Percentiles rank a stretch among this genome's conserved stretches.
These are phyloP conservation scores for Garrulus glandarius DNA, from an alignment of 2,797 vertebrate genomes.

Conservation along the genomic window DNA sequence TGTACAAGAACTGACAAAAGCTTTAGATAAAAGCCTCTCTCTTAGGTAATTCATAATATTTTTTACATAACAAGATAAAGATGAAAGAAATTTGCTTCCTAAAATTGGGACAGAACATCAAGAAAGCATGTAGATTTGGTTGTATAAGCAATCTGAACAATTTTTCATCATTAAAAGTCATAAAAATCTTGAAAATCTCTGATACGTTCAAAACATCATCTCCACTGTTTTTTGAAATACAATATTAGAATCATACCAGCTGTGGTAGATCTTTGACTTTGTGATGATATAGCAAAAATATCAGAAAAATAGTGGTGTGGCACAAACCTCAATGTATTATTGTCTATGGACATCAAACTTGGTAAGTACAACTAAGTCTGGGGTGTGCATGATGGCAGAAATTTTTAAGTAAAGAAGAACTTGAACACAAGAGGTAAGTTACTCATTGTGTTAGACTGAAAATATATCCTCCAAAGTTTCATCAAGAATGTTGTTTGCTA, in stretches of 20 bases:
- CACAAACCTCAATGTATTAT: background rate
- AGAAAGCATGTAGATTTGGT: background rate
- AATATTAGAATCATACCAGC: background rate
- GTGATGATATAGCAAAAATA: background rate
- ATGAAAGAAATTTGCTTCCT: slow-evolving; percentile 16
- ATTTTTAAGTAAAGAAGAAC: background rate
- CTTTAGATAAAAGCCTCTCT: slow-evolving; percentile 31
- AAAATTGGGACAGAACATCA: background rate
- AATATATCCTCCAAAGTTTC: background rate
- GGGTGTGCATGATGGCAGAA: background rate
- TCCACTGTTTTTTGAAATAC: background rate
- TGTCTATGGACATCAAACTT: background rate
- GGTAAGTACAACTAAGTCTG: background rate
- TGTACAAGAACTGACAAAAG: background rate
- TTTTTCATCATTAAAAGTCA: background rate
- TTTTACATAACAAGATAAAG: background rate
- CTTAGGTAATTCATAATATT: background rate
- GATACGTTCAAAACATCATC: background rate
- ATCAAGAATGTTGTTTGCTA: background rate
- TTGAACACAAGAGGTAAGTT: background rate
- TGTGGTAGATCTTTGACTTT: background rate
- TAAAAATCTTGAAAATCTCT: background rate
- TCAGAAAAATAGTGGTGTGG: background rate
- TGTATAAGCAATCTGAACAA: background rate
- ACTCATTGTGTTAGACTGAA: background rate